Evolutionary conservation across 2,888 invertebrate genomes (phyloP).

Genomic region (Dione vanillae): DNA sequence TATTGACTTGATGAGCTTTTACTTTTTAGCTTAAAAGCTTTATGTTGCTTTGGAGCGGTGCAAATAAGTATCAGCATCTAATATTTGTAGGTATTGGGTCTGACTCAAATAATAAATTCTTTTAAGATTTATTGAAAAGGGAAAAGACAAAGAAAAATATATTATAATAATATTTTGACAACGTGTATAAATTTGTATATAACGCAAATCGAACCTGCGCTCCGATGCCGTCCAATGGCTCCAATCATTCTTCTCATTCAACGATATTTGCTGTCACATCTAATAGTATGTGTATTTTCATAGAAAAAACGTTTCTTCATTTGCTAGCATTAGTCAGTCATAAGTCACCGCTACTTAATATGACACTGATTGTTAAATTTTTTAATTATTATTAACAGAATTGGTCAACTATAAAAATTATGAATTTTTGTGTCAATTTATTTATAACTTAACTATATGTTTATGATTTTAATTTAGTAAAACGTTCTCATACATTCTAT

Average conservation of each 20-base stretch:
- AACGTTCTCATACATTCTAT: slow-evolving; percentile 8
- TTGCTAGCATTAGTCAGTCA: too few species aligned
- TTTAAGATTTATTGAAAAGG: too few species aligned
- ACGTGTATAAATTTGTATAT: too few species aligned
- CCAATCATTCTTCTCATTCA: too few species aligned
- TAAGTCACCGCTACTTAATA: too few species aligned
- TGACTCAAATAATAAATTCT: slow-evolving; percentile 9
- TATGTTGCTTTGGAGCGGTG: background rate
- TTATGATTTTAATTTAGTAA: slow-evolving; percentile 26
- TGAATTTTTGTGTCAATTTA: background rate
- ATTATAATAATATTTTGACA: too few species aligned
- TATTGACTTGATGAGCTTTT: slow-evolving; percentile 29
- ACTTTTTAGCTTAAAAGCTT: slow-evolving; percentile 16
- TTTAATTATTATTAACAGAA: background rate
- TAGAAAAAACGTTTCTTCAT: too few species aligned
- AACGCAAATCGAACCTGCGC: too few species aligned
- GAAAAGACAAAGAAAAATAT: background rate
- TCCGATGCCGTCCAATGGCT: too few species aligned
- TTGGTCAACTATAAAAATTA: background rate
- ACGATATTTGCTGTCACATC: too few species aligned
- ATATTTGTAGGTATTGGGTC: background rate
- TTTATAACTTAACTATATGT: background rate
- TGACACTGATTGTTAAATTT: too few species aligned
- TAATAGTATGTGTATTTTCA: too few species aligned
- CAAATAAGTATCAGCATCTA: background rate